Evolutionary conservation across 2,888 invertebrate genomes (phyloP).

Genomic region (Lasioglossum pauxillum): DNA sequence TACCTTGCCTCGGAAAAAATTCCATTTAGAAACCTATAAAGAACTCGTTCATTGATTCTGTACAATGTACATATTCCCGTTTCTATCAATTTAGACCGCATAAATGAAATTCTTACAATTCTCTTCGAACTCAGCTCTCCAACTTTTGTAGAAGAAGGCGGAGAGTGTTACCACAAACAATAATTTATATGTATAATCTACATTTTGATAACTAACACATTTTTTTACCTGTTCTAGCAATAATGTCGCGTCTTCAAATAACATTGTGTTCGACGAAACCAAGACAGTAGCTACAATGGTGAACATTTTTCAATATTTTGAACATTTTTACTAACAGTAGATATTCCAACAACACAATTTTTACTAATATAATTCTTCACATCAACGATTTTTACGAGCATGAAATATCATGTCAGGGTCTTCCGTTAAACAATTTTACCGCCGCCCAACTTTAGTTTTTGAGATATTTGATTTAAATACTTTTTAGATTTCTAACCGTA

Average conservation of each 20-base stretch:
- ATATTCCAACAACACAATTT: not conserved
- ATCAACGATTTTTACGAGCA: not conserved
- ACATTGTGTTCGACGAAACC: not conserved
- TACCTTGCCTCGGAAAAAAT: constrained; percentile 18
- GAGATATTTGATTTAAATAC: too few relatives aligned
- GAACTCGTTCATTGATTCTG: constrained; percentile 27
- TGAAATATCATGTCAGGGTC: not conserved
- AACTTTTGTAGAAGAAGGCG: not conserved
- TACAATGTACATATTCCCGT: not conserved
- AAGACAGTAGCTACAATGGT: not conserved
- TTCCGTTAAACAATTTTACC: too few relatives aligned
- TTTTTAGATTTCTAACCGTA: too few relatives aligned
- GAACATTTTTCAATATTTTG: too few relatives aligned
- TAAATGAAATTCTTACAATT: not conserved
- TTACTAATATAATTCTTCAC: not conserved
- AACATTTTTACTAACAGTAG: too few relatives aligned
- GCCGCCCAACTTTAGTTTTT: too few relatives aligned
- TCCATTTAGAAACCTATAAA: constrained; percentile 20
- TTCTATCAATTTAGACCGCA: not conserved
- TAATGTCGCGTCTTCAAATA: not conserved
- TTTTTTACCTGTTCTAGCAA: not conserved
- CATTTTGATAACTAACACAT: not conserved
- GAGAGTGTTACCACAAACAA: not conserved
- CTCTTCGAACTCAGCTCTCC: not conserved
- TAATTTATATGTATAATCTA: not conserved